Conservation (phyloP, 2,888 invertebrate species). For the Dicyrtoma fusca region DNA sequence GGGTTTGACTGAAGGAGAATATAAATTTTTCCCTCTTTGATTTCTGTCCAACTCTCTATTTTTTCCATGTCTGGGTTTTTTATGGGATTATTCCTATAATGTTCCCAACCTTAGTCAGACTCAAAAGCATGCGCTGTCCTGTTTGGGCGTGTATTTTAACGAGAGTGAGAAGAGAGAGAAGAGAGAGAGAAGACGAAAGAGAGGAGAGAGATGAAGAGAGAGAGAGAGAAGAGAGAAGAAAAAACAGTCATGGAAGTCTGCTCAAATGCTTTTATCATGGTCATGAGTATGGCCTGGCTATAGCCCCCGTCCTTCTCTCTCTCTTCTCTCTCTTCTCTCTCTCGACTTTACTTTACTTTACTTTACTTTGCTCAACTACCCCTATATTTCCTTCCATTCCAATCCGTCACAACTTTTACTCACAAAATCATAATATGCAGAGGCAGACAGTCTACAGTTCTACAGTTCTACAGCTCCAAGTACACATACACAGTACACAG, state of each 20-base stretch:
- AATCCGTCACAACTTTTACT: too few species aligned
- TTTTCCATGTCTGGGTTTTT: slow-evolving; percentile 19
- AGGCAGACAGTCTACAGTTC: too few species aligned
- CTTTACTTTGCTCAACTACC: neutral
- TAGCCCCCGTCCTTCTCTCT: too few species aligned
- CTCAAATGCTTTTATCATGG: slow-evolving; percentile 1
- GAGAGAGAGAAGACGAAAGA: neutral
- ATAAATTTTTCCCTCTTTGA: slow-evolving; percentile 19
- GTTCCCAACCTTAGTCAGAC: neutral
- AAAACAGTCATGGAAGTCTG: slow-evolving; percentile 16
- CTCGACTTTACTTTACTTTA: neutral
- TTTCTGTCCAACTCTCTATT: slow-evolving; percentile 18
- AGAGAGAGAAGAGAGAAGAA: slow-evolving; percentile 9
- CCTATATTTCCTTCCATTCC: too few species aligned
- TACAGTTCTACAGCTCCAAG: slow-evolving; percentile 13
- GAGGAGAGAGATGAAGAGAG: neutral
- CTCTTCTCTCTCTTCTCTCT: slow-evolving; percentile 1
- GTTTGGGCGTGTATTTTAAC: slow-evolving; percentile 18
- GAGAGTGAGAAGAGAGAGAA: slow-evolving; percentile 5
- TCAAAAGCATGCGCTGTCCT: slow-evolving; percentile 12
- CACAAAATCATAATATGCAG: too few species aligned
- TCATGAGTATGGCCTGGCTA: slow-evolving; percentile 4
- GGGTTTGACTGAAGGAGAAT: slow-evolving; percentile 10
- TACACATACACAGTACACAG: slow-evolving; percentile 11
- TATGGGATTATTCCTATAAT: slow-evolving; percentile 17